phyloP scores from a whole-genome alignment of 2,113 vertebrate species.

The Pelodiscus sinensis region DNA sequence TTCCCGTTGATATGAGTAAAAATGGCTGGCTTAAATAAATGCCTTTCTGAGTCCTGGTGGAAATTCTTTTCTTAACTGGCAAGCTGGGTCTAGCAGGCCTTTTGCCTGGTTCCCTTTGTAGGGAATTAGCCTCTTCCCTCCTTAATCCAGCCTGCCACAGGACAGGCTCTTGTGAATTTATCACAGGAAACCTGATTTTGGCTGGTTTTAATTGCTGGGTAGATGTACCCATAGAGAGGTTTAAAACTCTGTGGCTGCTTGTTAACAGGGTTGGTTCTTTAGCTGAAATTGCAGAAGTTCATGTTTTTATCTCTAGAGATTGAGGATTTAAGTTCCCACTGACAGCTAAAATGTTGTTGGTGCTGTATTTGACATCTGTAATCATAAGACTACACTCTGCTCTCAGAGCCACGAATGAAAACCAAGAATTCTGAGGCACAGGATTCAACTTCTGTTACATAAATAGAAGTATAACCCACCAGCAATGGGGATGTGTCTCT shows the following conservation, averaged over 20 bases:
- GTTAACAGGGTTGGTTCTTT: neutral
- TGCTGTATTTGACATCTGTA: neutral
- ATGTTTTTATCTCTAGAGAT: neutral
- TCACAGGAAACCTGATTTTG: neutral
- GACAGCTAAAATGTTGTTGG: neutral
- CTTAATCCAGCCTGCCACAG: neutral
- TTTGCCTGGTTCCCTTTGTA: neutral
- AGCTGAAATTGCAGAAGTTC: neutral
- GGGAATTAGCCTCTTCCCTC: neutral
- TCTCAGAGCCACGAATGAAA: neutral
- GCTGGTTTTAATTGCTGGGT: neutral
- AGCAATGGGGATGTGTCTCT: neutral
- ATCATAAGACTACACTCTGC: neutral
- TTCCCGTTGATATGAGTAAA: slow-evolving; percentile 2
- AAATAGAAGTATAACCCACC: neutral
- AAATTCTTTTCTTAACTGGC: neutral
- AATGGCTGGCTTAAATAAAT: neutral
- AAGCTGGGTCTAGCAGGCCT: neutral
- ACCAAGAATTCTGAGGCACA: neutral
- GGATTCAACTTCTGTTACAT: neutral
- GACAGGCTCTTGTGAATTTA: neutral
- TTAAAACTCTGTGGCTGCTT: neutral
- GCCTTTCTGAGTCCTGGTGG: neutral
- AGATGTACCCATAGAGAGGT: neutral
- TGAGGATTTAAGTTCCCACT: neutral